Percentiles rank a stretch among this genome's conserved stretches.
Evolutionary conservation across 2,888 invertebrate genomes (phyloP).

Genomic region (Yponomeuta malinellus): DNA sequence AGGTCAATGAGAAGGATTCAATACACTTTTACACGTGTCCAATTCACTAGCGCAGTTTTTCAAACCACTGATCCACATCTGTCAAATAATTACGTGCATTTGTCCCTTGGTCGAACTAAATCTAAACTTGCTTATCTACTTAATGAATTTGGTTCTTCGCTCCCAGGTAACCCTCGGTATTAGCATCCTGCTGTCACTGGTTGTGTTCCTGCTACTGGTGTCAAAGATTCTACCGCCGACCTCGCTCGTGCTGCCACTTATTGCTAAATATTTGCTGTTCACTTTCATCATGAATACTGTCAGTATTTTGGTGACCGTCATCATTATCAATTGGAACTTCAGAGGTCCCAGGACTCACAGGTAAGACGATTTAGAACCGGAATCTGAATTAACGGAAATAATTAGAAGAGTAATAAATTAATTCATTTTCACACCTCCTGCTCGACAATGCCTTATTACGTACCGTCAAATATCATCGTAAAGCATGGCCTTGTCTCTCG

Average conservation of each 20-base stretch:
- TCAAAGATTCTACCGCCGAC: constrained; percentile 99
- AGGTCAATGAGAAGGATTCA: too few relatives aligned
- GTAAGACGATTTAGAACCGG: constrained; percentile 33
- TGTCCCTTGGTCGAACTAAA: neutral
- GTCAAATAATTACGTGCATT: too few relatives aligned
- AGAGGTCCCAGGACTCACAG: constrained; percentile 97
- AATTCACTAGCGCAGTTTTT: too few relatives aligned
- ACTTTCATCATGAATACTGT: constrained; percentile 99
- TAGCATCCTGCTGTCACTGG: constrained; percentile 98
- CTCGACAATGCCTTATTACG: too few relatives aligned
- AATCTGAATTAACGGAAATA: too few relatives aligned
- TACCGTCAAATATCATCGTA: too few relatives aligned
- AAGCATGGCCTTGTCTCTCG: too few relatives aligned
- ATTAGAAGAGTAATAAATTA: too few relatives aligned
- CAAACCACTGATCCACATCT: neutral
- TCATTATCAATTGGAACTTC: constrained; percentile 99
- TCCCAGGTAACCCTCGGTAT: constrained; percentile 93
- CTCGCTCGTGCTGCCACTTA: constrained; percentile 96
- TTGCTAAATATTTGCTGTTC: constrained; percentile 98
- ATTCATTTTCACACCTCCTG: too few relatives aligned
- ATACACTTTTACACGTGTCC: too few relatives aligned
- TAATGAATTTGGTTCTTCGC: neutral
- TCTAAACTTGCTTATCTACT: neutral
- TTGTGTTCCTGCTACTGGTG: constrained; percentile 98
- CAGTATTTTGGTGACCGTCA: constrained; percentile 98